These are phyloP conservation scores for Podilymbus podiceps DNA, from an alignment of 2,113 vertebrate species.

Conservation along the genomic window DNA sequence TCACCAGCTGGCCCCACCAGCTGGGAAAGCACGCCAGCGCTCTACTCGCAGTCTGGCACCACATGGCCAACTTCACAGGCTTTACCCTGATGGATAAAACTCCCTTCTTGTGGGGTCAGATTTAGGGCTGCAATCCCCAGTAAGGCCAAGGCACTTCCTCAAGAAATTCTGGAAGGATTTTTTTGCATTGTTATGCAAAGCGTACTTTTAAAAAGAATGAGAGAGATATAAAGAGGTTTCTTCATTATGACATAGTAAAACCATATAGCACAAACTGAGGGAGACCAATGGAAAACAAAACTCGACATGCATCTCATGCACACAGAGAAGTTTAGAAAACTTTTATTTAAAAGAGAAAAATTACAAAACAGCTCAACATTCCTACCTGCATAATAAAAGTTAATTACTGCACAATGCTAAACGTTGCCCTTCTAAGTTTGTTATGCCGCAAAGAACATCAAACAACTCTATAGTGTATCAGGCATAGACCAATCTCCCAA, in stretches of 20 bases:
- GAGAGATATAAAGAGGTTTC: background rate
- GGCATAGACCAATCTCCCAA: background rate
- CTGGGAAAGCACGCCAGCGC: background rate
- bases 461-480: background rate
- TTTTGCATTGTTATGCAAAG: background rate
- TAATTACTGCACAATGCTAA: background rate
- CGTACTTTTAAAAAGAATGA: background rate
- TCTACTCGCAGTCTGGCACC: background rate
- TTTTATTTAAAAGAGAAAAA: background rate
- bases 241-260: background rate
- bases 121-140: background rate
- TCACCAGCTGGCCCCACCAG: rapidly evolving
- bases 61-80: background rate
- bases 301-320: background rate
- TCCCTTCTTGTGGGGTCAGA: background rate
- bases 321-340: background rate
- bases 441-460: background rate
- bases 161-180: background rate
- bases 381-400: background rate
- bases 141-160: background rate
- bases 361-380: background rate
- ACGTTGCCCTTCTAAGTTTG: background rate
- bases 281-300: background rate
- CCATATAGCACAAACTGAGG: background rate
- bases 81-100: background rate